Evolutionary conservation across 2,113 vertebrate species (phyloP).

Genomic region (Rhea pennata): DNA sequence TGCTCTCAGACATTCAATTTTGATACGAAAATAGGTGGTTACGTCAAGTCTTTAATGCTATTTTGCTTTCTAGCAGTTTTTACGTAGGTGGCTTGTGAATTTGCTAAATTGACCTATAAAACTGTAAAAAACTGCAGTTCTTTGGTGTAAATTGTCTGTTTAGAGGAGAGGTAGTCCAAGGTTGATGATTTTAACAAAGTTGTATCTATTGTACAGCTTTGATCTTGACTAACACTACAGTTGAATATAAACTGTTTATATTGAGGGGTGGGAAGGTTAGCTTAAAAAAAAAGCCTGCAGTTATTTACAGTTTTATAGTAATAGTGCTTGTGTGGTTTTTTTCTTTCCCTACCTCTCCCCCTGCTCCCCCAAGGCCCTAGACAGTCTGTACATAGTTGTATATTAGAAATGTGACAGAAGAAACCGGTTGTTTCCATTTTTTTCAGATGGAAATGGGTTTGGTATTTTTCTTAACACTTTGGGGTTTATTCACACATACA

Average conservation of each 20-base stretch:
- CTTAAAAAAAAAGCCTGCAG: slow-evolving; percentile 58
- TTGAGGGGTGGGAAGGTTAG: slow-evolving; percentile 50
- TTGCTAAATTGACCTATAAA: slow-evolving; percentile 75
- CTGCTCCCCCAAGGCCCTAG: slow-evolving; percentile 31
- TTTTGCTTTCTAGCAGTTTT: slow-evolving; percentile 81
- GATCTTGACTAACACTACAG: slow-evolving; percentile 44
- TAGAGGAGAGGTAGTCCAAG: slow-evolving; percentile 25
- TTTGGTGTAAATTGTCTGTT: slow-evolving; percentile 1
- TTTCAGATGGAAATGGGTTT: slow-evolving; percentile 28
- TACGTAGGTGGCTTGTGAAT: slow-evolving; percentile 79
- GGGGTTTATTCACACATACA: slow-evolving; percentile 54
- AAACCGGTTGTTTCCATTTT: slow-evolving; percentile 67
- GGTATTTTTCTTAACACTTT: slow-evolving; percentile 57
- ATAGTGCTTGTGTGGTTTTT: slow-evolving; percentile 54
- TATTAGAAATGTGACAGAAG: slow-evolving; percentile 66
- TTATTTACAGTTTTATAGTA: slow-evolving; percentile 76
- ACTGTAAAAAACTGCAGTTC: slow-evolving; percentile 78
- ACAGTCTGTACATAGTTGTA: slow-evolving; percentile 70
- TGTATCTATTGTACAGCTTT: slow-evolving; percentile 11
- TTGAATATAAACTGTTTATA: slow-evolving; percentile 10
- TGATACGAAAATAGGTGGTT: slow-evolving; percentile 76
- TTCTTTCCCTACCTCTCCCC: slow-evolving; percentile 13
- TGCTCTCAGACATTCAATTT: slow-evolving; percentile 76
- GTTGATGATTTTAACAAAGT: slow-evolving; percentile 37
- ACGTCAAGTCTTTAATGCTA: slow-evolving; percentile 74